Evolutionary conservation across 2,888 invertebrate species (phyloP).

Genomic region (Neria commutata): DNA sequence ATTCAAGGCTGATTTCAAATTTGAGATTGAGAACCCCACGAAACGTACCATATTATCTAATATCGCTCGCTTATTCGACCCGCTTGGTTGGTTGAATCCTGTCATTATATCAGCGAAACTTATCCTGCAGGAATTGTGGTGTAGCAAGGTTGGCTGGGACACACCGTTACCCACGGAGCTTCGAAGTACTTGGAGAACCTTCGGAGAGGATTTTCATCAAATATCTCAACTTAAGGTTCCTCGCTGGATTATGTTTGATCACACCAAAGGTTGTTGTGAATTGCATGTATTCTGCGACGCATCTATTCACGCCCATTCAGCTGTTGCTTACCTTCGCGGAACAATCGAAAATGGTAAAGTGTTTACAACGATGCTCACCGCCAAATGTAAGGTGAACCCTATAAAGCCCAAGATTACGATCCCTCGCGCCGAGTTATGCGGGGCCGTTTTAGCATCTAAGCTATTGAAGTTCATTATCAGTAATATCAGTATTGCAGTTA

Average conservation of each 20-base stretch:
- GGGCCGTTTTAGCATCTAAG: conserved; percentile 9
- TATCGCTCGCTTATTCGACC: conserved; percentile 19
- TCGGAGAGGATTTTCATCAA: neutral
- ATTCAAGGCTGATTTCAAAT: conserved; percentile 16
- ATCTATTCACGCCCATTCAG: conserved; percentile 7
- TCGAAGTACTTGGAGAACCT: neutral
- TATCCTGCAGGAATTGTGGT: conserved; percentile 15
- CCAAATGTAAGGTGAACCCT: conserved; percentile 9
- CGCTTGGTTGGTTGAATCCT: conserved; percentile 21
- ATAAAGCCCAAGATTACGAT: conserved; percentile 14
- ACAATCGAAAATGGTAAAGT: neutral
- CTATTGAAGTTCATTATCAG: conserved; percentile 5
- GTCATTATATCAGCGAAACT: conserved; percentile 17
- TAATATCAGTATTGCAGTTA: no score
- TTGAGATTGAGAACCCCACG: conserved; percentile 2
- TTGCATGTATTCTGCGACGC: conserved; percentile 16
- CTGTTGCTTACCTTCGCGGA: conserved; percentile 11
- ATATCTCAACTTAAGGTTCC: conserved; percentile 6
- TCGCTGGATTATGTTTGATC: conserved; percentile 12
- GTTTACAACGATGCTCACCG: conserved; percentile 4
- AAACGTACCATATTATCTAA: conserved; percentile 12
- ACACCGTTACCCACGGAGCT: neutral
- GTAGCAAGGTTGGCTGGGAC: conserved; percentile 4
- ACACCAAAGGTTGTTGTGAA: neutral
- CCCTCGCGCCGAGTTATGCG: conserved; percentile 16